Conservation (phyloP, 2,888 invertebrate genomes). For the Clanis bilineata region DNA sequence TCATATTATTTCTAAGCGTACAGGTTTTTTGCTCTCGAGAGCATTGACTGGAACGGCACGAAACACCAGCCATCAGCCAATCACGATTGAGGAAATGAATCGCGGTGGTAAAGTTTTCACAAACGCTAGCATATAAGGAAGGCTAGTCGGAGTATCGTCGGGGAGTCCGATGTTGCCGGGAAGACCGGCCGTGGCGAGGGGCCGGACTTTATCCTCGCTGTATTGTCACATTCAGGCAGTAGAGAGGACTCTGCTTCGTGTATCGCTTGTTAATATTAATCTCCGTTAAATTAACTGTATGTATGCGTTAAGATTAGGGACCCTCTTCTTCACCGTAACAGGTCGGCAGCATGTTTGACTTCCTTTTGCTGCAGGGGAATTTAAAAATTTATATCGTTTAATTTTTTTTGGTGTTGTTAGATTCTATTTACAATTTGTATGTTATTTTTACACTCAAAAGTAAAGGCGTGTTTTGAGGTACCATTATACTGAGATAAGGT, state of each 20-base stretch:
- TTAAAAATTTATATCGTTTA: no score
- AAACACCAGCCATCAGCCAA: constrained; percentile 61
- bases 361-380: constrained; percentile 59
- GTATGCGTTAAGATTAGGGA: constrained; percentile 82
- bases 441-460: no score
- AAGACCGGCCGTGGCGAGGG: constrained; percentile 79
- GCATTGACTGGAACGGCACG: constrained; percentile 71
- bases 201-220: constrained; percentile 76
- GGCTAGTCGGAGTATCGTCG: constrained; percentile 23
- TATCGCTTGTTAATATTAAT: constrained; percentile 80
- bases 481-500: no score
- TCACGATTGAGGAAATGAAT: constrained; percentile 48
- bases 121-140: constrained; percentile 41
- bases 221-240: constrained; percentile 59
- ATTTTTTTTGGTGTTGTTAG: no score
- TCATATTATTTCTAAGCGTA: constrained; percentile 34
- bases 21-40: constrained; percentile 57
- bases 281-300: constrained; percentile 80
- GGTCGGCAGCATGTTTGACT: constrained; percentile 79
- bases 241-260: constrained; percentile 80
- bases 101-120: constrained; percentile 58
- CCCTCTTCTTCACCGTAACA: constrained; percentile 75
- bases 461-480: no score
- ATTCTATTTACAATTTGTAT: no score
- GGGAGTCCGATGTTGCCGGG: constrained; percentile 78